phyloP scores from a whole-genome alignment of 2,797 vertebrate genomes.

The Phataginus tetradactyla region DNA sequence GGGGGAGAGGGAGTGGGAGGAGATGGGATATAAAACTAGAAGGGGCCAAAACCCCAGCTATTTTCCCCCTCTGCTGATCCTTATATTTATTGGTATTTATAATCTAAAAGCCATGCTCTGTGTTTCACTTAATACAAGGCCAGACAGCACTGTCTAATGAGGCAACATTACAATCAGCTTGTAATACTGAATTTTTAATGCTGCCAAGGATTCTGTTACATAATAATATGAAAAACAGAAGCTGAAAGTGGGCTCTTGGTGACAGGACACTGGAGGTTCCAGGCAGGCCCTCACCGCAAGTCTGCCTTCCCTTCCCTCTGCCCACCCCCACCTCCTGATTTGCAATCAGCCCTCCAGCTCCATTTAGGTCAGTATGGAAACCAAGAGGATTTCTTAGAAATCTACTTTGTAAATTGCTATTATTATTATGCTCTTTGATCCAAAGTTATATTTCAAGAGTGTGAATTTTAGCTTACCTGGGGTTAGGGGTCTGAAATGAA shows the following conservation, averaged over 20 bases:
- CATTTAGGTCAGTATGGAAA: not conserved
- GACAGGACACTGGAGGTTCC: constrained; percentile 68
- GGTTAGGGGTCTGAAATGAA: constrained; percentile 50
- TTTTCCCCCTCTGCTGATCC: constrained; percentile 58
- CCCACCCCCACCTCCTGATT: not conserved
- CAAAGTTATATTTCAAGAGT: constrained; percentile 68
- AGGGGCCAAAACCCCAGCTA: constrained; percentile 64
- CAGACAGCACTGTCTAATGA: constrained; percentile 88
- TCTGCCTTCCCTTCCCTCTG: not conserved
- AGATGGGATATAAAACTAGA: constrained; percentile 16
- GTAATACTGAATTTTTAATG: constrained; percentile 90
- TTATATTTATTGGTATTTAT: constrained; percentile 80
- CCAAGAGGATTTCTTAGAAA: constrained; percentile 50
- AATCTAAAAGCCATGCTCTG: constrained; percentile 81
- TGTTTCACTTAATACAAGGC: constrained; percentile 83
- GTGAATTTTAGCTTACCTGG: constrained; percentile 75
- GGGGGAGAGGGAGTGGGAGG: not conserved
- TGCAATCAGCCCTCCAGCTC: not conserved
- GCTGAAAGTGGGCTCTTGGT: constrained; percentile 66
- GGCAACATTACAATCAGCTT: constrained; percentile 89
- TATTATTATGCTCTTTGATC: not conserved
- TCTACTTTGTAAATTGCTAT: constrained; percentile 19
- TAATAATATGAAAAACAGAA: constrained; percentile 88
- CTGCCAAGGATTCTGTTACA: constrained; percentile 89
- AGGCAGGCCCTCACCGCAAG: not conserved